A percentile compares a stretch with the other conserved stretches of the same genome.
phyloP scores from a whole-genome alignment of 1,140 invertebrate genomes.

The Thaumetopoea pityocampa region DNA sequence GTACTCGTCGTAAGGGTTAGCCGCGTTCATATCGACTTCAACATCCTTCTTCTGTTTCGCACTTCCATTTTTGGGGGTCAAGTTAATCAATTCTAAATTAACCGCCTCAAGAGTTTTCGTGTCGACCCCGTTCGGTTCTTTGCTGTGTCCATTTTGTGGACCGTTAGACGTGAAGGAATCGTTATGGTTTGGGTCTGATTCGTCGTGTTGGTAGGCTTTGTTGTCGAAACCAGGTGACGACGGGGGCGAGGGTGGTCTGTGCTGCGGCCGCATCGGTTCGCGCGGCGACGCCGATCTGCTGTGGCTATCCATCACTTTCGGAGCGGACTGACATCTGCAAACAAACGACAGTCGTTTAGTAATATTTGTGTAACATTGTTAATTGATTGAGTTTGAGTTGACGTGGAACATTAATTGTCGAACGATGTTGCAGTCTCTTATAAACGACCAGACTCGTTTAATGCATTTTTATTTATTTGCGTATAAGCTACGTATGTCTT shows the following conservation, averaged over 20 bases:
- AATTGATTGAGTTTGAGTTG: too few species aligned
- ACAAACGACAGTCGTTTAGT: too few species aligned
- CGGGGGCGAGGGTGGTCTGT: constrained; percentile 56
- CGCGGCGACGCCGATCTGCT: constrained; percentile 67
- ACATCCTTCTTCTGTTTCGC: constrained; percentile 81
- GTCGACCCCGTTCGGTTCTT: constrained; percentile 51
- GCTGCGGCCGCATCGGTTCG: constrained; percentile 53
- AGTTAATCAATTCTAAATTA: constrained; percentile 86
- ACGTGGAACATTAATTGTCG: too few species aligned
- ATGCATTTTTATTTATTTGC: too few species aligned
- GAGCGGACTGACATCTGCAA: constrained; percentile 69
- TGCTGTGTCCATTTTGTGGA: constrained; percentile 48
- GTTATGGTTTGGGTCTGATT: constrained; percentile 61
- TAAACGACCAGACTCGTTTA: too few species aligned
- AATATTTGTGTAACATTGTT: too few species aligned
- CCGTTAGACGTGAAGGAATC: constrained; percentile 57
- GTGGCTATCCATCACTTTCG: constrained; percentile 66
- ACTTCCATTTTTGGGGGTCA: constrained; percentile 80
- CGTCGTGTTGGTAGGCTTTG: constrained; percentile 59
- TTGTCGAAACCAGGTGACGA: constrained; percentile 58
- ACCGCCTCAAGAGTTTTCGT: constrained; percentile 80
- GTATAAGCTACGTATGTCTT: too few species aligned
- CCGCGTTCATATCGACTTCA: constrained; percentile 81
- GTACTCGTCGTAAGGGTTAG: constrained; percentile 87
- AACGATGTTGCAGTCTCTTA: too few species aligned